These are phyloP conservation scores for Plectrocnemia conspersa DNA, from an alignment of 1,140 invertebrate species.

Conservation along the genomic window DNA sequence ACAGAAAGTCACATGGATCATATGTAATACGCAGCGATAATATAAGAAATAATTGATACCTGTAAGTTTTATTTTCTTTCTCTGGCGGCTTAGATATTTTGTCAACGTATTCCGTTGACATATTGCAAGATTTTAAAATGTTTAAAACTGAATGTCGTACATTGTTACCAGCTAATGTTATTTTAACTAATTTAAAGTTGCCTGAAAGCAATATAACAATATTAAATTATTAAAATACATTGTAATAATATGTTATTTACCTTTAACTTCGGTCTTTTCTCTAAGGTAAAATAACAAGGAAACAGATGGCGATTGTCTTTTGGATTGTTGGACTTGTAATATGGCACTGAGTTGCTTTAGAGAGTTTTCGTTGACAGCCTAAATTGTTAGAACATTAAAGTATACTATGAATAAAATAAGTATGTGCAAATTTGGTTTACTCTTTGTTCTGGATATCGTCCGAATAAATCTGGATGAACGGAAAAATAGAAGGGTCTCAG, in stretches of 20 bases:
- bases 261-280: slow-evolving; percentile 50
- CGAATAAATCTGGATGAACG: slow-evolving; percentile 84
- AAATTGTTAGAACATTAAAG: slow-evolving; percentile 38
- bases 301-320: slow-evolving; percentile 50
- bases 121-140: slow-evolving; percentile 63
- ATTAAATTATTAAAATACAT: slow-evolving; percentile 10
- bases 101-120: slow-evolving; percentile 70
- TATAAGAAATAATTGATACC: slow-evolving; percentile 22
- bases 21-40: too few species aligned
- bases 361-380: slow-evolving; percentile 78
- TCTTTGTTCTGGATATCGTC: slow-evolving; percentile 69
- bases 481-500: slow-evolving; percentile 80
- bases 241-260: slow-evolving; percentile 23
- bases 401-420: not conserved
- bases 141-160: slow-evolving; percentile 58
- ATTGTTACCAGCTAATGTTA: slow-evolving; percentile 57
- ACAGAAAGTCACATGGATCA: too few species aligned
- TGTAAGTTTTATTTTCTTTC: slow-evolving; percentile 19
- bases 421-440: slow-evolving; percentile 44
- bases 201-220: slow-evolving; percentile 39
- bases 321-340: slow-evolving; percentile 60
- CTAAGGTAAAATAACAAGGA: slow-evolving; percentile 61
- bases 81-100: slow-evolving; percentile 45
- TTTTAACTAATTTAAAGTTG: slow-evolving; percentile 58
- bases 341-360: slow-evolving; percentile 71